Conservation (phyloP, 2,888 invertebrate species). For the Drosophila barbarae region DNA sequence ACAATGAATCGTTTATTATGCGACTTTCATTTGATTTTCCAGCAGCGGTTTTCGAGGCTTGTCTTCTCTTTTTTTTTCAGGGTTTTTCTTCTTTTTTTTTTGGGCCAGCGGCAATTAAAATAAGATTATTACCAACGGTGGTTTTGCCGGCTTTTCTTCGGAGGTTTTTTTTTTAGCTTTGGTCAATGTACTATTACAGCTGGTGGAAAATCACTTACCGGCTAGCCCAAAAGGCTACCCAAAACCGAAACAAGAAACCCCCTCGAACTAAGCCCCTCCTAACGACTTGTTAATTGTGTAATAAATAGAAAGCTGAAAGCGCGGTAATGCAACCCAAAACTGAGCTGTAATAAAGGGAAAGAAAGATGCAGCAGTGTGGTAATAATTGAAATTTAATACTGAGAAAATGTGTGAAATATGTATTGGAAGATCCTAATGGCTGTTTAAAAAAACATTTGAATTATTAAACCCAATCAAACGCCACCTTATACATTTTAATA, state of each 20-base stretch:
- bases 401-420: conserved; percentile 5
- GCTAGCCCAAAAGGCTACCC: conserved; percentile 27
- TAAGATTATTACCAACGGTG: conserved; percentile 64
- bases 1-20: conserved; percentile 45
- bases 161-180: conserved; percentile 17
- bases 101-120: conserved; percentile 65
- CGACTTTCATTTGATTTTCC: conserved; percentile 27
- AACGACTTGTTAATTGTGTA: conserved; percentile 74
- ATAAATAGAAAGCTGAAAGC: conserved; percentile 70
- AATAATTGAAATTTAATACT: conserved; percentile 69
- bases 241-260: conserved; percentile 29
- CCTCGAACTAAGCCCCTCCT: conserved; percentile 39
- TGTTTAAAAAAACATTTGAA: neutral
- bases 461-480: neutral
- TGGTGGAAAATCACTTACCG: conserved; percentile 40
- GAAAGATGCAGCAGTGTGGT: conserved; percentile 54
- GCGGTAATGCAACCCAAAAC: conserved; percentile 31
- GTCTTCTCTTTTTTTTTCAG: conserved; percentile 7
- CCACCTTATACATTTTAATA: neutral
- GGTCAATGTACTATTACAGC: conserved; percentile 20
- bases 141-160: conserved; percentile 31
- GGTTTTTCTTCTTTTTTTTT: conserved; percentile 6
- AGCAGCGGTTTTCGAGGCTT: neutral
- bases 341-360: conserved; percentile 16
- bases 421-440: neutral